phyloP scores from a whole-genome alignment of 2,888 invertebrate species.

The Euclidia mi region DNA sequence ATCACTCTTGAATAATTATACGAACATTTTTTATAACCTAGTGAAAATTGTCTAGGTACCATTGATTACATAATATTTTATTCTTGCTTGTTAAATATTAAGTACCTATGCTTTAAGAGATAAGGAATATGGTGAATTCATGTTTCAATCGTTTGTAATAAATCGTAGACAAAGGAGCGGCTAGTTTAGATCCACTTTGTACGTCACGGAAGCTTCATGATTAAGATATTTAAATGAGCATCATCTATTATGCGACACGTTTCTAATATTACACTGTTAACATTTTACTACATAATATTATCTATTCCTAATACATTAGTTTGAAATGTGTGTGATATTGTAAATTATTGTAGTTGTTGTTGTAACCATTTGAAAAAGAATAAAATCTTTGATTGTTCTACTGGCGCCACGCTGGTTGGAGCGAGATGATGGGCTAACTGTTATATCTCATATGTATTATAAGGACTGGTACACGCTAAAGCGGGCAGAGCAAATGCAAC shows the following conservation, averaged over 20 bases:
- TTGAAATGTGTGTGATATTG: constrained; percentile 61
- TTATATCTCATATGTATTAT: constrained; percentile 65
- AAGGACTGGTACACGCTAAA: constrained; percentile 16
- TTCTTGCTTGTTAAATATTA: constrained; percentile 38
- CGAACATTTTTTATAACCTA: constrained; percentile 15
- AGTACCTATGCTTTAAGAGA: constrained; percentile 33
- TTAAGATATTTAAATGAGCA: constrained; percentile 39
- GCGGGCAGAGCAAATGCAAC: not conserved
- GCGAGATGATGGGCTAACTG: constrained; percentile 37
- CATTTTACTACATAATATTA: constrained; percentile 46
- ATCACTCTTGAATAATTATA: constrained; percentile 11
- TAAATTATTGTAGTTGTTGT: constrained; percentile 56
- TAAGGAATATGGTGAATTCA: constrained; percentile 32
- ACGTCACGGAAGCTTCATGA: constrained; percentile 45
- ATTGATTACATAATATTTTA: constrained; percentile 25
- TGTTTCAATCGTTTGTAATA: constrained; percentile 34
- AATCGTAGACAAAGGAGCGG: constrained; percentile 33
- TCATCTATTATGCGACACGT: constrained; percentile 52
- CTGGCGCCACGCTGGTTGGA: constrained; percentile 45
- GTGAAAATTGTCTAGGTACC: constrained; percentile 6
- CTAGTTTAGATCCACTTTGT: constrained; percentile 43
- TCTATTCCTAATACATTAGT: constrained; percentile 41
- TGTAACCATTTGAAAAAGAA: constrained; percentile 48
- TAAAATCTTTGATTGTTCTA: constrained; percentile 35
- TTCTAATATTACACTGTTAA: constrained; percentile 61